phyloP scores from a whole-genome alignment of 1,140 invertebrate species.

The Drosophila teissieri region DNA sequence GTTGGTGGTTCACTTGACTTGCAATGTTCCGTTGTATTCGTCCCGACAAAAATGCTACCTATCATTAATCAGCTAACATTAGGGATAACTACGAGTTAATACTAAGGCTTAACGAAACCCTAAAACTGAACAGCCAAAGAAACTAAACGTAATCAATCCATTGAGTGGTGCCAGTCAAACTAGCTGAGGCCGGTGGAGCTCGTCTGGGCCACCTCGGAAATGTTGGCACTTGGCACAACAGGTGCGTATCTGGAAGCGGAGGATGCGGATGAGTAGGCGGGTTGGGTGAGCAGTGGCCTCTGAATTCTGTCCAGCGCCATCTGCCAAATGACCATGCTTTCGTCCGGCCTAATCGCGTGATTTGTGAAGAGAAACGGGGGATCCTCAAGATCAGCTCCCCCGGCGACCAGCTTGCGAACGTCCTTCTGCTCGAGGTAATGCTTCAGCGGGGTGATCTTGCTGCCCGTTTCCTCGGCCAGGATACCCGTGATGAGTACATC shows the following conservation, averaged over 20 bases:
- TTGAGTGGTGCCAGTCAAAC: constrained; percentile 24
- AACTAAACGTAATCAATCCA: constrained; percentile 31
- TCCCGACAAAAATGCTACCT: constrained; percentile 57
- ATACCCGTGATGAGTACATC: constrained; percentile 93
- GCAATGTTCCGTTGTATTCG: constrained; percentile 50
- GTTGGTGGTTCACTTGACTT: constrained; percentile 80
- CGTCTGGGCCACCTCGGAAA: constrained; percentile 7
- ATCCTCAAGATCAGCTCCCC: constrained; percentile 57
- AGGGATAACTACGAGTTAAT: constrained; percentile 38
- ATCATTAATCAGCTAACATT: constrained; percentile 40
- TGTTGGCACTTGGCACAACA: constrained; percentile 5
- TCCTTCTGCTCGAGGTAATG: constrained; percentile 84
- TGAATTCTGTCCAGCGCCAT: constrained; percentile 45
- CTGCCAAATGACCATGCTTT: constrained; percentile 85
- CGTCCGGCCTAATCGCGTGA: constrained; percentile 85
- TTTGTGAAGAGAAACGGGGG: constrained; percentile 86
- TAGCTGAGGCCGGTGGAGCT: constrained; percentile 53
- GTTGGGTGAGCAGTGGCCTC: constrained; percentile 10
- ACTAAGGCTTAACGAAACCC: constrained; percentile 44
- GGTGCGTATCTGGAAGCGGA: constrained; percentile 13
- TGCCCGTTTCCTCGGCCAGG: constrained; percentile 87
- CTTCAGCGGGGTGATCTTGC: constrained; percentile 86
- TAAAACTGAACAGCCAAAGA: constrained; percentile 51
- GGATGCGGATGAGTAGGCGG: constrained; percentile 17
- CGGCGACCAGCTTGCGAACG: constrained; percentile 63